Evolutionary conservation across 2,113 vertebrate species (phyloP), one percentile per base, ranked within the genome.

Genomic region (Ammospiza nelsoni): DNA sequence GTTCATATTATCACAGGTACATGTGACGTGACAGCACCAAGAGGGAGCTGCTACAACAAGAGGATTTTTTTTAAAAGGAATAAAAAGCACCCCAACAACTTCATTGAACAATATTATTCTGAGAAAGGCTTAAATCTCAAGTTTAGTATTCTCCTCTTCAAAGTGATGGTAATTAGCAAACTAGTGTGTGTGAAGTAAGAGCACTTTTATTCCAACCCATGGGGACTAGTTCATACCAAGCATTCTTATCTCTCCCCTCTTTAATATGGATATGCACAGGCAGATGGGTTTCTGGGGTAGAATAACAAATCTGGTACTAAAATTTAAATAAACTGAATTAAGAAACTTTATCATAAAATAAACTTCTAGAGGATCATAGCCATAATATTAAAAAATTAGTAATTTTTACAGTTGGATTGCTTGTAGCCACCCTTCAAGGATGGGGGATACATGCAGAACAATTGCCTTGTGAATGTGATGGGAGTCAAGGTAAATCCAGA

Each of bases 81-180:
- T 22, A 15, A 41, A 46, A 73, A 52, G 8, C 21, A 54, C 7
- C 10, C 11, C 24, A 41, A 41, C 9, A 49, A 16, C 3, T 54
- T 62, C 21, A 80, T 37, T 57, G 6, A 84, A 33, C 28, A 76
- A 63, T 33, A 11, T 48, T 74, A 31, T 73, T 88, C 59, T 66
- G 43, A 88, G 37, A 88, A n/a, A 57, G 24, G 22, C 55, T 95
- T 73, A 89, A 89, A 22, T 81, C 58, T 48, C 39, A 75, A 25
- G 27, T 74, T 94, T 94, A 68, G 19, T 85, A 37, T 51, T 61
- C 92, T 90, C 41, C 37, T 35, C 66, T 43, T 90, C 43, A 92
- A 91, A 92, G 28, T 69, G 33, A 80, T n/a, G 80, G 58, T 88
- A 86, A 93, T 93, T 96, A 93, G 35, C 43, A 66, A 84, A 82